Percentiles rank a stretch among this genome's conserved stretches.
phyloP scores from a whole-genome alignment of 1,140 invertebrate species.

The Drosophila nebulosa region DNA sequence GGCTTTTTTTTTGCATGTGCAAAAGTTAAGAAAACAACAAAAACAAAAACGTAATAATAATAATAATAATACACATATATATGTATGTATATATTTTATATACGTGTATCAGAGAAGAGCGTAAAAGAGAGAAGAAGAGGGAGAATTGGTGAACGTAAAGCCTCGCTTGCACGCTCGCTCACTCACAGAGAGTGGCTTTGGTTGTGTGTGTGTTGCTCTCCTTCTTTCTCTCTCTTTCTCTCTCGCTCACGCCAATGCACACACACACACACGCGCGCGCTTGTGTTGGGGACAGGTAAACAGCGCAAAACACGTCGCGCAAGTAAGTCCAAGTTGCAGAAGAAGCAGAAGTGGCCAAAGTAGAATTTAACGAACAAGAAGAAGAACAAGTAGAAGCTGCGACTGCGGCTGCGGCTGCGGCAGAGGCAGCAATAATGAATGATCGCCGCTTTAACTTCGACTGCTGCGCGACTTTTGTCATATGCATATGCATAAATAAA shows the following conservation, averaged over 20 bases:
- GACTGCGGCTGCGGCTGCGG: neutral
- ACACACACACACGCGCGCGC: neutral
- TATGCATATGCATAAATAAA: neutral
- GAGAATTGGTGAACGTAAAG: neutral
- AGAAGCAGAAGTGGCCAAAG: conserved; percentile 1
- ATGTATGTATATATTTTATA: neutral
- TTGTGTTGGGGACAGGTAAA: neutral
- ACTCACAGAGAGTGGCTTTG: neutral
- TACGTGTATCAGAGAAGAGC: neutral
- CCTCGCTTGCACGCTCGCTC: neutral
- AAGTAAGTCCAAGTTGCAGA: conserved; percentile 2
- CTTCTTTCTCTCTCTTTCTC: neutral
- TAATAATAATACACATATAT: neutral
- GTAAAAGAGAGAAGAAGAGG: neutral
- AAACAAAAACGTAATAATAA: neutral
- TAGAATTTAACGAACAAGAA: conserved; percentile 37
- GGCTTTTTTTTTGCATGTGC: conserved; percentile 43
- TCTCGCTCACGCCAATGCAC: neutral
- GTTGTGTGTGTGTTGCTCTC: neutral
- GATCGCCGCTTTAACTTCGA: conserved; percentile 47
- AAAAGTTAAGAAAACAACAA: conserved; percentile 8
- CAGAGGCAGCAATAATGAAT: conserved; percentile 55
- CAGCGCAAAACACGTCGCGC: conserved; percentile 28
- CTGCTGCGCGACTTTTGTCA: conserved; percentile 9
- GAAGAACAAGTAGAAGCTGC: conserved; percentile 22